Evolutionary conservation across 2,113 vertebrate species (phyloP).

Genomic region (Morone chrysops): DNA sequence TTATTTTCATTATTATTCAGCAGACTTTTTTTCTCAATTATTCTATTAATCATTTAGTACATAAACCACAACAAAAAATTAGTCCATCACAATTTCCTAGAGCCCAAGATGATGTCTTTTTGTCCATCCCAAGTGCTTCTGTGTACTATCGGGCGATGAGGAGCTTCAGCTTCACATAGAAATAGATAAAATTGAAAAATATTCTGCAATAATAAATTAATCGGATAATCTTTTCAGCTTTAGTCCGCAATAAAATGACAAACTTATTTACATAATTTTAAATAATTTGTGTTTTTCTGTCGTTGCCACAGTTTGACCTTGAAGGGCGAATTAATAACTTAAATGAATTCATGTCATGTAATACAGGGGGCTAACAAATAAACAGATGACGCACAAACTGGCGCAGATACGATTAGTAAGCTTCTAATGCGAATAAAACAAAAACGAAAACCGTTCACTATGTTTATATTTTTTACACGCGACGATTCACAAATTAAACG

Average conservation of each 20-base stretch:
- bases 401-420: rapidly evolving
- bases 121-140: background rate
- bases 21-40: background rate
- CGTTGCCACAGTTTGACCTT: constrained; percentile 44
- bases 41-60: background rate
- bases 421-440: background rate
- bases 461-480: background rate
- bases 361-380: background rate
- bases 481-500: rapidly evolving
- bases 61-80: background rate
- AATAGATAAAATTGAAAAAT: no score
- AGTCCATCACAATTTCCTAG: background rate
- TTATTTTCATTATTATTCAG: background rate
- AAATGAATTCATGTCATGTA: background rate
- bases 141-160: no score
- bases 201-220: no score
- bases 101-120: background rate
- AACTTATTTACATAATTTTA: background rate
- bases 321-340: constrained; percentile 1
- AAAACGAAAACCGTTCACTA: background rate
- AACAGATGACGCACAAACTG: background rate
- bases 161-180: background rate
- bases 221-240: background rate
- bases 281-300: background rate
- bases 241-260: background rate